phyloP scores from a whole-genome alignment of 1,140 invertebrate genomes.

The Lepidostoma basale region DNA sequence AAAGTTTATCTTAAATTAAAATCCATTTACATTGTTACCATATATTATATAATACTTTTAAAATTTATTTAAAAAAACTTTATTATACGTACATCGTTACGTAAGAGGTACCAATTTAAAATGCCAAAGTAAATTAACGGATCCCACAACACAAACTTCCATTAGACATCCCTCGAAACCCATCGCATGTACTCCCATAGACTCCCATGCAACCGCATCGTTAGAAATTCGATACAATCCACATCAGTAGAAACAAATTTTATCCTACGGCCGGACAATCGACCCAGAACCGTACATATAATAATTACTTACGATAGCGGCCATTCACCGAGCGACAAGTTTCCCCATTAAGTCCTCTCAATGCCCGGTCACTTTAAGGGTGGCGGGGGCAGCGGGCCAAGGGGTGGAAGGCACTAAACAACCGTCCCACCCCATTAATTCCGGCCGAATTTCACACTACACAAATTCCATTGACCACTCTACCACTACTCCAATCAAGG shows the following conservation, averaged over 20 bases:
- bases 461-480: constrained; percentile 47
- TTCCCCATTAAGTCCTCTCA: constrained; percentile 22
- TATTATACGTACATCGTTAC: too few species aligned
- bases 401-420: constrained; percentile 3
- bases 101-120: too few species aligned
- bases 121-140: too few species aligned
- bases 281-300: neutral
- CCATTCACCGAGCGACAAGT: constrained; percentile 22
- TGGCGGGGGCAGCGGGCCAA: neutral
- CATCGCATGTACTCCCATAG: too few species aligned
- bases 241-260: neutral
- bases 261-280: neutral
- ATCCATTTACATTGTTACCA: too few species aligned
- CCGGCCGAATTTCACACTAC: constrained; percentile 46
- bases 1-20: too few species aligned
- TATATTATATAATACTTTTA: too few species aligned
- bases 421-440: constrained; percentile 46
- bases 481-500: constrained; percentile 26
- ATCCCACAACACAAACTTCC: too few species aligned
- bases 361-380: constrained; percentile 30
- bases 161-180: too few species aligned
- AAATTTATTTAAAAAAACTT: too few species aligned
- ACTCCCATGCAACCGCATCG: too few species aligned
- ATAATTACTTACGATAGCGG: constrained; percentile 16
- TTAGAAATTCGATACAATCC: neutral